phyloP scores from a whole-genome alignment of 1,140 invertebrate species.

The Procambarus clarkii region DNA sequence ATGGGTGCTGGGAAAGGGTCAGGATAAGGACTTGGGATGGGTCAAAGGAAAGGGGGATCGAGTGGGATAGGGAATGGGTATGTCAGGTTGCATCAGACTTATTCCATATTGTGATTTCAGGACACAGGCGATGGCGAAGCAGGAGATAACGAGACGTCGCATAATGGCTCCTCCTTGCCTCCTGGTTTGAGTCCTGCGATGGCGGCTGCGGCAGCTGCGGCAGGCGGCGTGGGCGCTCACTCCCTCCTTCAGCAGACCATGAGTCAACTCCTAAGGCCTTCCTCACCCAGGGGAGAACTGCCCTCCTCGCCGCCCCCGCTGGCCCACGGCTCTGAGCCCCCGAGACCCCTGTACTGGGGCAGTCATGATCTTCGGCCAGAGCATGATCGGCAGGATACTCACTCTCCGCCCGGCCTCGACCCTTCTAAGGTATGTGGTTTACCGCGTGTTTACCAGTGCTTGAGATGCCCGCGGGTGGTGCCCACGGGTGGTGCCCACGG shows the following conservation, averaged over 20 bases:
- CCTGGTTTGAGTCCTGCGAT: constrained; percentile 50
- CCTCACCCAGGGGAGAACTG: constrained; percentile 33
- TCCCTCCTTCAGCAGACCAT: constrained; percentile 59
- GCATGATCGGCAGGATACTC: constrained; percentile 41
- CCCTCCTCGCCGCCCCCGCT: constrained; percentile 38
- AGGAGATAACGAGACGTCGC: constrained; percentile 11
- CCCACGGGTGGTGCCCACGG: too few relatives aligned
- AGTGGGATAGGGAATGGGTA: too few relatives aligned
- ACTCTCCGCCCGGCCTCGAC: constrained; percentile 32
- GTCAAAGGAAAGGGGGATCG: too few relatives aligned
- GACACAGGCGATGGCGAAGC: constrained; percentile 33
- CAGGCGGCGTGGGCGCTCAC: constrained; percentile 55
- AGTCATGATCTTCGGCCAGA: constrained; percentile 43
- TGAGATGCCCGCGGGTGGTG: too few relatives aligned
- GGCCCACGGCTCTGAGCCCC: constrained; percentile 39
- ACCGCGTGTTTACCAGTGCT: too few relatives aligned
- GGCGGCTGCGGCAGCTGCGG: constrained; percentile 50
- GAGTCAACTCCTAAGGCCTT: constrained; percentile 55
- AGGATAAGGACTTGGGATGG: too few relatives aligned
- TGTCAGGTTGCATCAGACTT: not conserved
- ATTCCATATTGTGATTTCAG: constrained; percentile 23
- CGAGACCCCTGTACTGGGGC: constrained; percentile 47
- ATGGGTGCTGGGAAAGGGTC: too few relatives aligned
- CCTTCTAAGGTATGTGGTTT: constrained; percentile 28
- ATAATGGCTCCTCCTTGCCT: constrained; percentile 53